Evolutionary conservation across 2,888 invertebrate genomes (phyloP), one percentile per base, ranked within the genome.

Genomic region (Noctua janthe): DNA sequence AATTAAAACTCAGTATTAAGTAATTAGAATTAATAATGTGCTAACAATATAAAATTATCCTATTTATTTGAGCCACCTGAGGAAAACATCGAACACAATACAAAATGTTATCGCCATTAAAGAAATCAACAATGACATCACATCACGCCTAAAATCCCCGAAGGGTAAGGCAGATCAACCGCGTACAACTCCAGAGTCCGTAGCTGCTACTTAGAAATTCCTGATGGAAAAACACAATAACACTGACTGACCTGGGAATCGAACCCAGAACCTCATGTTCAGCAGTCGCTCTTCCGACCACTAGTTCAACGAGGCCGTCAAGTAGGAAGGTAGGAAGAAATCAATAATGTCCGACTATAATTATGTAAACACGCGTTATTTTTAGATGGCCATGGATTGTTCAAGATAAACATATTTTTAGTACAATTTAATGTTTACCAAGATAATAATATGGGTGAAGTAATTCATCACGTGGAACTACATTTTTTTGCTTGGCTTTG

Each of bases 361-460:
- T 64, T 20, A 64, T 23, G 20, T 23, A 54, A 76, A n/a, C 23
- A 5, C 8, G 11, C 2, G 13, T n/a, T 88, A 88, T 88, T 76
- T 88, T 76, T 83, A 81, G 39, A 70, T 67, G 81, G 29, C 88
- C 87, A 17, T 81, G 81, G 29, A 81, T 71, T 73, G 66, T 81
- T 67, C 47, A 59, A 83, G 77, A 83, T 76, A 39, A 15, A 73
- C 70, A 56, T 81, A 76, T 76, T 83, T 87, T 71, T 76, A 80
- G 76, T 29, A 76, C 56, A 78, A 74, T 71, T 71, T 66, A 51
- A 83, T 76, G 54, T 69, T 73, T 49, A 71, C 13, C 64, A 71
- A 74, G 39, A 76, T 56, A 43, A 2, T 51, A 7, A 7, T 43
- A 70, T 51, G n/a, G 62, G 13, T 64, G 29, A 67, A 69, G 49